Evolutionary conservation across 2,797 vertebrate species (phyloP), one percentile per base, ranked within the genome.

Genomic region (Urophycis tenuis): DNA sequence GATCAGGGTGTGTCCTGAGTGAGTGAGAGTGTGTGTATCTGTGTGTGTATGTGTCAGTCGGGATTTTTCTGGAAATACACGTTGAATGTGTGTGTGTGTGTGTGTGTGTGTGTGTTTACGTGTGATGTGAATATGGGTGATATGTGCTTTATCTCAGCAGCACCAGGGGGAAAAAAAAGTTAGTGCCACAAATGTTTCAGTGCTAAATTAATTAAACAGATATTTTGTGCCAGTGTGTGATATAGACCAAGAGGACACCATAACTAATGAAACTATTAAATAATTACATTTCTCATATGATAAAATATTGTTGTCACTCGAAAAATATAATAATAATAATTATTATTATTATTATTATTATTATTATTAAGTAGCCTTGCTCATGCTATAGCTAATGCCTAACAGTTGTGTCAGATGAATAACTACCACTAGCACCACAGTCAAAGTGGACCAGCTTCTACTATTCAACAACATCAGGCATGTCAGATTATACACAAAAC

Each of bases 1-100:
- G 80, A 84, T 87, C 83, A 88, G 34, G 32, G 39, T 49, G 36
- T 31, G 60, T 36, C n/a, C n/a, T n/a, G n/a, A 53, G 6, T 53
- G 45, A 53, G 45, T 22, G 45, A 15, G 15, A 49, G 36, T 9
- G 36, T 10, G 72, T 12, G 49, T 29, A 22, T 5, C 19, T 29
- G n/a, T 67, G n/a, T n/a, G n/a, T n/a, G n/a, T n/a, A n/a, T n/a
- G n/a, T n/a, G n/a, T n/a, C n/a, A n/a, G n/a, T n/a, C n/a, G n/a
- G 31, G n/a, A 41, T 14, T 32, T 78, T 33, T 73, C 45, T 60
- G 70, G 29, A 33, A 67, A 30, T 49, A 53, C 49, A 60, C n/a
- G 7, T 25, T 22, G 35, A 31, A 69, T 80, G 75, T 64, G n/a
- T 0, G 1, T 69, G 35, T 10, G 12, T 31, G 76, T n/a, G 32